phyloP scores from a whole-genome alignment of 2,888 invertebrate genomes.

The Pseudanteris insignis region DNA sequence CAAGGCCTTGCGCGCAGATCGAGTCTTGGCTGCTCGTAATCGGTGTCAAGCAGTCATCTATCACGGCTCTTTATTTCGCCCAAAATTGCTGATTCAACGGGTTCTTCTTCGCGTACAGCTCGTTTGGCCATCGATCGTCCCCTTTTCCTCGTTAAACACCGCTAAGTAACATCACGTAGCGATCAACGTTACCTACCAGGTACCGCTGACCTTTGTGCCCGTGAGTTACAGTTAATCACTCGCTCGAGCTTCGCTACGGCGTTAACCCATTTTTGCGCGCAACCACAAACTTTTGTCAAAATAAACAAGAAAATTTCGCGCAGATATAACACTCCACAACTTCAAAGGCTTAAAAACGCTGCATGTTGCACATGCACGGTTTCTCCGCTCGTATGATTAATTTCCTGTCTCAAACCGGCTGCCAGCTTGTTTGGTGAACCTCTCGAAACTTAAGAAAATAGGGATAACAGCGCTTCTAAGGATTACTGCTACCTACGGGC shows the following conservation, averaged over 20 bases:
- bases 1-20: background rate
- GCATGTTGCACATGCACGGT: constrained; percentile 32
- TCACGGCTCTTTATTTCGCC: constrained; percentile 3
- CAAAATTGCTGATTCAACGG: constrained; percentile 7
- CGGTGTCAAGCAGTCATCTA: constrained; percentile 13
- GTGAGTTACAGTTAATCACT: constrained; percentile 24
- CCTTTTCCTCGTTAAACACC: constrained; percentile 2
- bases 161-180: constrained; percentile 1
- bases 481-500: constrained; percentile 45
- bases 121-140: constrained; percentile 16
- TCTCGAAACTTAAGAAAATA: constrained; percentile 23
- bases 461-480: constrained; percentile 43
- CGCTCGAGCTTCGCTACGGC: background rate
- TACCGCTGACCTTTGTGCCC: constrained; percentile 16
- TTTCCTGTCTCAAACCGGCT: constrained; percentile 41
- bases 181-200: constrained; percentile 13
- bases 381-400: constrained; percentile 44
- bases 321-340: constrained; percentile 17
- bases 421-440: constrained; percentile 37
- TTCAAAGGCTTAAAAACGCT: constrained; percentile 14
- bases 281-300: constrained; percentile 12
- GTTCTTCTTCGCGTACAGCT: constrained; percentile 1
- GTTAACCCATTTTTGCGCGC: constrained; percentile 26
- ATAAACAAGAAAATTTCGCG: constrained; percentile 2
- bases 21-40: constrained; percentile 1